Conservation (phyloP, 1,140 invertebrate species). For the Euborellia annulipes region DNA sequence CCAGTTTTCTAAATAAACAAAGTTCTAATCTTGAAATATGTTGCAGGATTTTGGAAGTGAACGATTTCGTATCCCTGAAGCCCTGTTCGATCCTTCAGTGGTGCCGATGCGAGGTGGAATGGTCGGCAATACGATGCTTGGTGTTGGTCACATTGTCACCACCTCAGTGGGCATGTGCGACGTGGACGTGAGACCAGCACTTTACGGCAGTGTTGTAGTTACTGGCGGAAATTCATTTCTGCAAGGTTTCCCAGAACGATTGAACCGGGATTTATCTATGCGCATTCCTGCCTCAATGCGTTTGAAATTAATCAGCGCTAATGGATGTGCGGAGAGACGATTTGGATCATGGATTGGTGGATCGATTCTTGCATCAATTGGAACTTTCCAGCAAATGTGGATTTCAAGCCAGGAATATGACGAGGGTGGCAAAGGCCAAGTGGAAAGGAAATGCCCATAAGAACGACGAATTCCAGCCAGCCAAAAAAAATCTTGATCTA, state of each 20-base stretch:
- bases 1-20: too few species aligned
- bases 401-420: conserved; percentile 94
- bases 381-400: conserved; percentile 97
- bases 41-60: conserved; percentile 79
- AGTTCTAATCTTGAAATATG: too few species aligned
- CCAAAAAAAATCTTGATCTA: too few species aligned
- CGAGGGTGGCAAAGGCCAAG: conserved; percentile 78
- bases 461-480: too few species aligned
- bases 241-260: conserved; percentile 69
- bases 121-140: conserved; percentile 55
- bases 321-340: conserved; percentile 64
- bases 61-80: conserved; percentile 76
- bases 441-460: conserved; percentile 84
- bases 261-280: conserved; percentile 75
- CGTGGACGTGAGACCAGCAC: conserved; percentile 76
- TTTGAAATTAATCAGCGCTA: conserved; percentile 71
- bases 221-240: conserved; percentile 79
- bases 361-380: conserved; percentile 85
- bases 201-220: conserved; percentile 82
- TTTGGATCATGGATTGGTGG: conserved; percentile 95
- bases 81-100: conserved; percentile 69
- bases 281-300: conserved; percentile 79
- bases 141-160: conserved; percentile 64
- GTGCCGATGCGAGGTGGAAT: conserved; percentile 35
- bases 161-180: conserved; percentile 87